A percentile compares a stretch with the other conserved stretches of the same genome.
Conservation (phyloP, 2,888 invertebrate genomes). For the Dasysyrphus tricinctus region DNA sequence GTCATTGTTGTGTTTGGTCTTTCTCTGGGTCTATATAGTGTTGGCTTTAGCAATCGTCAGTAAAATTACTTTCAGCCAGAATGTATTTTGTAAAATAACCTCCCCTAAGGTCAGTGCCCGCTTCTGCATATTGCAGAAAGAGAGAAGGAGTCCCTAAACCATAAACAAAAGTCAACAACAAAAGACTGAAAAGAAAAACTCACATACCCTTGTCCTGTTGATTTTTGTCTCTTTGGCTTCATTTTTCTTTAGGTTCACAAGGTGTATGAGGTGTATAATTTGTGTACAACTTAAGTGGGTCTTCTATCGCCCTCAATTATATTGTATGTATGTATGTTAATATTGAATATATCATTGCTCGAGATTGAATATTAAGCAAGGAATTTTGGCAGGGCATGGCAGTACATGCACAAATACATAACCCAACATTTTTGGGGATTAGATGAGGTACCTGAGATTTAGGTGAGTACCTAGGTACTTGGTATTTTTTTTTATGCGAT, state of each 20-base stretch:
- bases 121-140: constrained; percentile 26
- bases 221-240: constrained; percentile 10
- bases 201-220: constrained; percentile 35
- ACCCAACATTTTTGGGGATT: no score
- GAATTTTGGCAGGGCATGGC: constrained; percentile 3
- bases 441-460: no score
- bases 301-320: constrained; percentile 30
- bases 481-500: no score
- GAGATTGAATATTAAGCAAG: constrained; percentile 39
- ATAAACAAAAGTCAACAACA: constrained; percentile 37
- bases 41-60: constrained; percentile 41
- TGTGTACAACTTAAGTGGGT: constrained; percentile 25
- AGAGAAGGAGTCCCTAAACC: constrained; percentile 15
- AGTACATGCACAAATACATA: no score
- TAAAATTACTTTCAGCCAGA: constrained; percentile 41
- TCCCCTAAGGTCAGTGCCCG: constrained; percentile 68
- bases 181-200: not conserved
- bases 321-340: not conserved
- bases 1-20: constrained; percentile 28
- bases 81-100: constrained; percentile 51
- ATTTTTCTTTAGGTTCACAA: constrained; percentile 3
- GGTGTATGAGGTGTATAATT: constrained; percentile 12
- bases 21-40: constrained; percentile 7
- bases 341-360: constrained; percentile 5
- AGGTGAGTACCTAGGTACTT: no score